Conservation (phyloP, 1,140 invertebrate genomes). For the Hermetia illucens region DNA sequence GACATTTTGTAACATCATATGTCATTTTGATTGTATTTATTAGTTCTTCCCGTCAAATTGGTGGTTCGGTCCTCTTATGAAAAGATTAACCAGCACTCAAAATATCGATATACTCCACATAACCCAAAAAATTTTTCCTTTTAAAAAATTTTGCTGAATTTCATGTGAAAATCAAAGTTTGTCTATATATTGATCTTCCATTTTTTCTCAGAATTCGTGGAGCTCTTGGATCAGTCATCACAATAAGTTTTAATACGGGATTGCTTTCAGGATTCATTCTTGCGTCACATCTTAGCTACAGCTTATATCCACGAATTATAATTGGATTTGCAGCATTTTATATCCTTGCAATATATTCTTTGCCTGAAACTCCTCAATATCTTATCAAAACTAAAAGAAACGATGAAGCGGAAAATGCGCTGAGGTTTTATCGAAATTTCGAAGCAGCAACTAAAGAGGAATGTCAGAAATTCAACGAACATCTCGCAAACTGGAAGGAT, state of each 20-base stretch:
- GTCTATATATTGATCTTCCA: too few relatives aligned
- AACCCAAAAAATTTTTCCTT: too few relatives aligned
- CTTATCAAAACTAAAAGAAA: slow-evolving; percentile 40
- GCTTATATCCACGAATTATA: slow-evolving; percentile 48
- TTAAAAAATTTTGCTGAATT: too few relatives aligned
- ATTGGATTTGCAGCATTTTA: slow-evolving; percentile 50
- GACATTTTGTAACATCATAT: too few relatives aligned
- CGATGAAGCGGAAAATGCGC: slow-evolving; percentile 44
- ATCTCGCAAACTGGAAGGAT: slow-evolving; percentile 13
- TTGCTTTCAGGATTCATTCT: slow-evolving; percentile 61
- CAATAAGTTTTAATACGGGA: slow-evolving; percentile 67
- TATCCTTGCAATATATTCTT: slow-evolving; percentile 42
- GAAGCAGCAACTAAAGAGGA: slow-evolving; percentile 2
- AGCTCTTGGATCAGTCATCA: slow-evolving; percentile 63
- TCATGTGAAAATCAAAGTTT: too few relatives aligned
- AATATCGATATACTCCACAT: too few relatives aligned
- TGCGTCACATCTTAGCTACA: slow-evolving; percentile 48
- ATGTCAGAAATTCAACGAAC: not conserved
- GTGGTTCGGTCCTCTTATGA: too few relatives aligned
- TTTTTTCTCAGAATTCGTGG: slow-evolving; percentile 51
- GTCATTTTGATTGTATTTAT: too few relatives aligned
- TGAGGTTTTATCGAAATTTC: slow-evolving; percentile 29
- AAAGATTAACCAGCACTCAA: too few relatives aligned
- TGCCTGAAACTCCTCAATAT: slow-evolving; percentile 73
- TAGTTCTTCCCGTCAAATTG: too few relatives aligned